These are phyloP conservation scores for Cephalopterus ornatus DNA, from an alignment of 2,113 vertebrate genomes.

Conservation along the genomic window DNA sequence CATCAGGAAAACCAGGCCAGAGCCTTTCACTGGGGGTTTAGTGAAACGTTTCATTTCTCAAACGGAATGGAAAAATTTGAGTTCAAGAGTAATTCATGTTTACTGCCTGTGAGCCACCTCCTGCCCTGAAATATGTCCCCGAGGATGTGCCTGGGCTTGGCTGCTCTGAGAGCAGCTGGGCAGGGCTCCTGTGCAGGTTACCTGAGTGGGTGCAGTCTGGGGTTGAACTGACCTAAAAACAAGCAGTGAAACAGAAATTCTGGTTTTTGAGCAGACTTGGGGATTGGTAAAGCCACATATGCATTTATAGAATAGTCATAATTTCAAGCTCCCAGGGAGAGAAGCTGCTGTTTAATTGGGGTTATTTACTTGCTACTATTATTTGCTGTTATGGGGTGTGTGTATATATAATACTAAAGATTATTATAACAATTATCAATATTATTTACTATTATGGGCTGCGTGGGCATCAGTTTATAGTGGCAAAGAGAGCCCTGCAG, in stretches of 20 bases:
- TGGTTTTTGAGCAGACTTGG: neutral
- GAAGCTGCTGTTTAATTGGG: neutral
- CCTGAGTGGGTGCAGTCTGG: neutral
- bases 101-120: neutral
- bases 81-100: neutral
- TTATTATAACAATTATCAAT: neutral
- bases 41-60: neutral
- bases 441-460: neutral
- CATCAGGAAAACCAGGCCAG: neutral
- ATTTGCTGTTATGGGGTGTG: neutral
- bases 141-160: neutral
- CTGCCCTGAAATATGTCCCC: neutral
- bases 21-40: accelerated
- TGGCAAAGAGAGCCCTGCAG: neutral
- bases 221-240: neutral
- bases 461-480: neutral
- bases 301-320: neutral
- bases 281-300: neutral
- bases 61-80: neutral
- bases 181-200: neutral
- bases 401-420: neutral
- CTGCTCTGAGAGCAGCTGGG: neutral
- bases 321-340: neutral
- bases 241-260: neutral
- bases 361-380: neutral